Percentiles rank a stretch among this genome's conserved stretches.
These are phyloP conservation scores for Amphilophus citrinellus DNA, from an alignment of 2,113 vertebrate species.

Conservation along the genomic window DNA sequence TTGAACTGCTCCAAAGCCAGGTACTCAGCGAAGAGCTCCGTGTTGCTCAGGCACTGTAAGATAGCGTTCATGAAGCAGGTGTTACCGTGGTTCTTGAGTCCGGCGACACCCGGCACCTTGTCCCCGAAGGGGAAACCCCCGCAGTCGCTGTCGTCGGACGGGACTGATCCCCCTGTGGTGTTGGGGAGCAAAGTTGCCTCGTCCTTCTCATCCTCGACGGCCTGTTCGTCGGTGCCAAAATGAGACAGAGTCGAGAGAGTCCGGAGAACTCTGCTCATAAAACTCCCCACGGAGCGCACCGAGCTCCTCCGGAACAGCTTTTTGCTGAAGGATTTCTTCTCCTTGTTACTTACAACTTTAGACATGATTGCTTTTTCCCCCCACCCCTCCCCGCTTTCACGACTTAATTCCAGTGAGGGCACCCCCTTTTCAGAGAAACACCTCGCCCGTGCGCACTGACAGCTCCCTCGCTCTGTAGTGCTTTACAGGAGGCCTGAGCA, in stretches of 20 bases:
- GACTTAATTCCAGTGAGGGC: slow-evolving; percentile 10
- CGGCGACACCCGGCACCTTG: slow-evolving; percentile 90
- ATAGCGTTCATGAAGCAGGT: slow-evolving; percentile 99
- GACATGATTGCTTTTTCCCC: slow-evolving; percentile 66
- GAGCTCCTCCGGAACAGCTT: slow-evolving; percentile 88
- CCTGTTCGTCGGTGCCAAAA: slow-evolving; percentile 84
- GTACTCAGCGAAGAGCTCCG: slow-evolving; percentile 96
- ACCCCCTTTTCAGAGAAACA: slow-evolving; percentile 26
- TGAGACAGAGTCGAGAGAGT: slow-evolving; percentile 91
- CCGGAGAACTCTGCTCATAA: slow-evolving; percentile 90
- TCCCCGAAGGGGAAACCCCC: slow-evolving; percentile 77
- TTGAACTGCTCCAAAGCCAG: slow-evolving; percentile 92
- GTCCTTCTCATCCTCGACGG: slow-evolving; percentile 78
- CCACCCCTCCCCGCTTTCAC: neutral
- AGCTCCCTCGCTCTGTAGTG: slow-evolving; percentile 13
- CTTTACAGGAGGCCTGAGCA: slow-evolving; percentile 41
- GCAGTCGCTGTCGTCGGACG: slow-evolving; percentile 79
- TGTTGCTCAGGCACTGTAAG: slow-evolving; percentile 98
- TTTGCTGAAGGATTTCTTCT: slow-evolving; percentile 91
- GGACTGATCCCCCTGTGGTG: slow-evolving; percentile 69
- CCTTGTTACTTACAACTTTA: slow-evolving; percentile 84
- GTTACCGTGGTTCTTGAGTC: slow-evolving; percentile 98
- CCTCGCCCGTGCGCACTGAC: neutral
- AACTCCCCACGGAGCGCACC: slow-evolving; percentile 89
- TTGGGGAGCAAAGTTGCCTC: slow-evolving; percentile 76